phyloP scores from a whole-genome alignment of 1,140 invertebrate species.

The Bombus affinis region DNA sequence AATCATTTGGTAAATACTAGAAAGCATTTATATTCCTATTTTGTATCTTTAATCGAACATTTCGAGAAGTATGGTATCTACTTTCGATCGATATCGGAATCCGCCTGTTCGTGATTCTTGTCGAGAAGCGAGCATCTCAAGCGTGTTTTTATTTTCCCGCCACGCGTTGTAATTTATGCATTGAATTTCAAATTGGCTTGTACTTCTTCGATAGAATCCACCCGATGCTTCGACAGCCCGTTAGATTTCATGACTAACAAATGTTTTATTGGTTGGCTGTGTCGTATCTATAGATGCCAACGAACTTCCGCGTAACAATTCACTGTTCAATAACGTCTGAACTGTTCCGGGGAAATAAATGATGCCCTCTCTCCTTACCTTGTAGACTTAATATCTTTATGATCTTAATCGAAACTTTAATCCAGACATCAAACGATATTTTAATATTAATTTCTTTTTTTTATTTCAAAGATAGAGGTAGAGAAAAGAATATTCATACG shows the following conservation, averaged over 20 bases:
- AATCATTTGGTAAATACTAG: not conserved
- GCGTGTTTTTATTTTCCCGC: constrained; percentile 47
- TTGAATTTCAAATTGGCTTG: constrained; percentile 58
- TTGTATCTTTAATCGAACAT: not conserved
- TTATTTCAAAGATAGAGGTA: too few relatives aligned
- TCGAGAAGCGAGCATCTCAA: not conserved
- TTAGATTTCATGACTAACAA: constrained; percentile 55
- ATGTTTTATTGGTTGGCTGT: constrained; percentile 49
- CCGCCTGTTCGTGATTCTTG: constrained; percentile 32
- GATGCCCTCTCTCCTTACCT: constrained; percentile 6
- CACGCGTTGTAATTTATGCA: constrained; percentile 60
- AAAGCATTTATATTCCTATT: not conserved
- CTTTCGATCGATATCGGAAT: not conserved
- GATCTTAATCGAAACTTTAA: not conserved
- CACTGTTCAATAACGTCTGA: constrained; percentile 7
- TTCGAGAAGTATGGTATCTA: not conserved
- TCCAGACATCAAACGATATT: constrained; percentile 3
- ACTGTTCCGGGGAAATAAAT: constrained; percentile 40
- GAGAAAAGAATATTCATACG: not conserved
- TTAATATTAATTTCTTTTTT: not conserved
- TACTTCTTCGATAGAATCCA: constrained; percentile 31
- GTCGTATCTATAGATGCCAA: constrained; percentile 18
- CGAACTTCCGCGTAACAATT: constrained; percentile 50
- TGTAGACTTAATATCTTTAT: not conserved
- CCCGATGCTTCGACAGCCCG: constrained; percentile 35